Evolutionary conservation across 2,113 vertebrate genomes (phyloP).

Genomic region (Steatornis caripensis): DNA sequence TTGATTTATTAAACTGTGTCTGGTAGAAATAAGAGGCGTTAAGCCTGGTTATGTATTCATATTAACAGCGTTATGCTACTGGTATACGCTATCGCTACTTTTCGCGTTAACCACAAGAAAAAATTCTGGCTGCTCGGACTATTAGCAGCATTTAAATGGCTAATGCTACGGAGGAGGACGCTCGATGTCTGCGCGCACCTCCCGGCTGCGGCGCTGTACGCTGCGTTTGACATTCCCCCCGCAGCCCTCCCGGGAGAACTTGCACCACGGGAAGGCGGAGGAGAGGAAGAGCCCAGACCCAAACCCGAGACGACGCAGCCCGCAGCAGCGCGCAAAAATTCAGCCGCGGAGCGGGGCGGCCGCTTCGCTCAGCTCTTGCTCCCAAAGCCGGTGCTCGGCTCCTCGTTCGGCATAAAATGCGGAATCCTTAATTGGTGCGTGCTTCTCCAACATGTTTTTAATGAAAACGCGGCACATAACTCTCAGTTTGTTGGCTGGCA

Average conservation of each 20-base stretch:
- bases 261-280: too few species aligned
- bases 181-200: accelerated
- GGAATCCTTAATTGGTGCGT: slow-evolving; percentile 97
- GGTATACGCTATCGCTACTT: background rate
- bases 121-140: background rate
- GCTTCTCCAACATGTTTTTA: slow-evolving; percentile 99
- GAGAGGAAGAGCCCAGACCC: background rate
- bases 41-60: background rate
- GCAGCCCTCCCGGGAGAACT: background rate
- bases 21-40: background rate
- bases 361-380: slow-evolving; percentile 63
- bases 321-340: background rate
- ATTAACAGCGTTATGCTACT: background rate
- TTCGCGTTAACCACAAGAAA: background rate
- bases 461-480: slow-evolving; percentile 98
- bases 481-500: slow-evolving; percentile 99
- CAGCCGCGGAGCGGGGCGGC: background rate
- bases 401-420: slow-evolving; percentile 89
- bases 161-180: accelerated
- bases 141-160: background rate
- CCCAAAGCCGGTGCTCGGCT: slow-evolving; percentile 75
- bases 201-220: accelerated
- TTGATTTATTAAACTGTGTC: background rate
- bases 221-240: too few species aligned
- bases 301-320: background rate